Percentiles rank a stretch among this genome's conserved stretches.
Conservation (phyloP, 2,113 vertebrate genomes). For the Xenopus tropicalis region DNA sequence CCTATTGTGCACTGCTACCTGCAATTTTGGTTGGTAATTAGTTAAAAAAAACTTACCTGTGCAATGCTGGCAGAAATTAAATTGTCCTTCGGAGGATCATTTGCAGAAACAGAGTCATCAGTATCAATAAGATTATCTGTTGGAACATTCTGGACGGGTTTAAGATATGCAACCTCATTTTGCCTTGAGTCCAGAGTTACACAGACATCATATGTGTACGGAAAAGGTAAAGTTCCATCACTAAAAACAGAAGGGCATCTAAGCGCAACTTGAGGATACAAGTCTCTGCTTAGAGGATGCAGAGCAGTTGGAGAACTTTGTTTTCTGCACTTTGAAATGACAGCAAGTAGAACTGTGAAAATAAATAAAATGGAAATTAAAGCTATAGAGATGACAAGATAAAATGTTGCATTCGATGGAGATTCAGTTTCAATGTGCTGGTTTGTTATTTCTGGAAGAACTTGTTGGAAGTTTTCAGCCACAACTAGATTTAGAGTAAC, state of each 20-base stretch:
- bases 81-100: not conserved
- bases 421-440: not conserved
- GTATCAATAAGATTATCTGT: slow-evolving; percentile 39
- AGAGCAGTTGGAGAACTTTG: not conserved
- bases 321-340: slow-evolving; percentile 7
- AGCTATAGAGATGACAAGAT: slow-evolving; percentile 10
- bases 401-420: slow-evolving; percentile 13
- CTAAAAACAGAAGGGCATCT: no score
- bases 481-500: slow-evolving; percentile 40
- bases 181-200: not conserved
- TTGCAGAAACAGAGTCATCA: slow-evolving; percentile 46
- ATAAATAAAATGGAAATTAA: slow-evolving; percentile 15
- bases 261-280: no score
- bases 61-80: not conserved
- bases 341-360: slow-evolving; percentile 1
- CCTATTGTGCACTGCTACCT: no score
- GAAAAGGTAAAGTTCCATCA: slow-evolving; percentile 9
- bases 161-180: not conserved
- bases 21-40: no score
- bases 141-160: not conserved
- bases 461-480: slow-evolving; percentile 33
- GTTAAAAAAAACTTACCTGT: slow-evolving; percentile 17
- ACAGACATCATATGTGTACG: slow-evolving; percentile 27
- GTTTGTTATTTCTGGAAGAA: not conserved
- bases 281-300: not conserved